Evolutionary conservation across 1,140 invertebrate species (phyloP).

Genomic region (Ericerus pela): DNA sequence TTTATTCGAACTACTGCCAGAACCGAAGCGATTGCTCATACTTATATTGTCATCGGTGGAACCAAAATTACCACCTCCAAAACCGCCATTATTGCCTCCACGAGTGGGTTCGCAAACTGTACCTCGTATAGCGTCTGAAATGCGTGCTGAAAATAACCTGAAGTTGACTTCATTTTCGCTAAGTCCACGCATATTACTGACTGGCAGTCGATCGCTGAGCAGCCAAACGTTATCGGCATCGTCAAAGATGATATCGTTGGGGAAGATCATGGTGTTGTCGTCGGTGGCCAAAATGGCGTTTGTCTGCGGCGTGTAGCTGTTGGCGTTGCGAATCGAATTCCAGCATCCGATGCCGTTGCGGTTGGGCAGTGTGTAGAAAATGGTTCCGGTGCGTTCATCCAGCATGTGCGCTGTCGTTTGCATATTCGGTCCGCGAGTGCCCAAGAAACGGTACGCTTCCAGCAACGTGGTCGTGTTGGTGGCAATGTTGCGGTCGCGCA

Average conservation of each 20-base stretch:
- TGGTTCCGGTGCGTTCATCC: slow-evolving; percentile 37
- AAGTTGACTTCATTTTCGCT: slow-evolving; percentile 52
- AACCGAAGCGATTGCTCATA: no score
- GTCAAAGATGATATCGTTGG: slow-evolving; percentile 62
- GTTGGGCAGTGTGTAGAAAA: slow-evolving; percentile 60
- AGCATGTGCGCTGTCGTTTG: slow-evolving; percentile 15
- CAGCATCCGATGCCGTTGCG: slow-evolving; percentile 69
- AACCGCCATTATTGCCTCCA: neutral
- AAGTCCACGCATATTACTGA: slow-evolving; percentile 50
- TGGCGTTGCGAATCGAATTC: slow-evolving; percentile 36
- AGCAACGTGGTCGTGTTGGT: neutral
- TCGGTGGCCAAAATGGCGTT: slow-evolving; percentile 46
- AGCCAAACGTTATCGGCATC: slow-evolving; percentile 54
- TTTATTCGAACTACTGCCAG: neutral
- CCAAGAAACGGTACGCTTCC: neutral
- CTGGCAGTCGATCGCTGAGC: slow-evolving; percentile 50
- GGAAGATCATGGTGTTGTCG: slow-evolving; percentile 54
- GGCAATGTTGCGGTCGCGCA: slow-evolving; percentile 35
- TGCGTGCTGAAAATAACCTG: slow-evolving; percentile 47
- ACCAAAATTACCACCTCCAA: neutral
- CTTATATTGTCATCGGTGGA: neutral
- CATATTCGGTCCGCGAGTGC: slow-evolving; percentile 6
- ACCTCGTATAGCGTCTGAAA: slow-evolving; percentile 47
- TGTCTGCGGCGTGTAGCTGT: slow-evolving; percentile 12
- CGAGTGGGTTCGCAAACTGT: slow-evolving; percentile 39